A percentile compares a stretch with the other conserved stretches of the same genome.
Conservation (phyloP, 2,113 vertebrate genomes). For the Zingel zingel region DNA sequence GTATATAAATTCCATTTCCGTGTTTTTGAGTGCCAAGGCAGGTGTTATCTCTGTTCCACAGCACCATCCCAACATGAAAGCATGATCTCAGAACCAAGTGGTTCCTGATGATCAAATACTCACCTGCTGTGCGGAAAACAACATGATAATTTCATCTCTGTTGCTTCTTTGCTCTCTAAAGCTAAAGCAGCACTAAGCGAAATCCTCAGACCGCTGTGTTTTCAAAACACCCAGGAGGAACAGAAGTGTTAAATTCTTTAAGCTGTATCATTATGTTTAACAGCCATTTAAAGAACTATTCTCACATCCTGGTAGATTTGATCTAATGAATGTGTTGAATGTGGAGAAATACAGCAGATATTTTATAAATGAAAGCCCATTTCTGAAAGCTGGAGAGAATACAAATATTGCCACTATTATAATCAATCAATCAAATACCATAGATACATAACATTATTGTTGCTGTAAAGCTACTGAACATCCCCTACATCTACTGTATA, state of each 20-base stretch:
- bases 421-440: constrained; percentile 4
- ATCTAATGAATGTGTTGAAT: constrained; percentile 25
- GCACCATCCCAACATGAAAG: constrained; percentile 56
- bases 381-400: constrained; percentile 17
- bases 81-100: constrained; percentile 55
- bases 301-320: neutral
- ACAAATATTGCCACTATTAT: neutral
- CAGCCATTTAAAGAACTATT: constrained; percentile 27
- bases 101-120: constrained; percentile 62
- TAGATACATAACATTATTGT: constrained; percentile 3
- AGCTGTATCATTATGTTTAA: constrained; percentile 47
- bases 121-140: constrained; percentile 61
- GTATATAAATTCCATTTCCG: constrained; percentile 40
- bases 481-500: neutral
- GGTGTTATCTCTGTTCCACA: constrained; percentile 60
- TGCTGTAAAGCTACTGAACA: constrained; percentile 6
- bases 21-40: constrained; percentile 42
- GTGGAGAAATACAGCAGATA: constrained; percentile 1
- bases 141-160: constrained; percentile 58
- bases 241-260: constrained; percentile 29
- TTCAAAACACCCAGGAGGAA: constrained; percentile 53
- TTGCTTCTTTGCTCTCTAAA: constrained; percentile 61
- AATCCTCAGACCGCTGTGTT: constrained; percentile 46
- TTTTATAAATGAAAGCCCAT: constrained; percentile 1
- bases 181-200: constrained; percentile 43